phyloP scores from a whole-genome alignment of 2,797 vertebrate species.

The Synanceia verrucosa region DNA sequence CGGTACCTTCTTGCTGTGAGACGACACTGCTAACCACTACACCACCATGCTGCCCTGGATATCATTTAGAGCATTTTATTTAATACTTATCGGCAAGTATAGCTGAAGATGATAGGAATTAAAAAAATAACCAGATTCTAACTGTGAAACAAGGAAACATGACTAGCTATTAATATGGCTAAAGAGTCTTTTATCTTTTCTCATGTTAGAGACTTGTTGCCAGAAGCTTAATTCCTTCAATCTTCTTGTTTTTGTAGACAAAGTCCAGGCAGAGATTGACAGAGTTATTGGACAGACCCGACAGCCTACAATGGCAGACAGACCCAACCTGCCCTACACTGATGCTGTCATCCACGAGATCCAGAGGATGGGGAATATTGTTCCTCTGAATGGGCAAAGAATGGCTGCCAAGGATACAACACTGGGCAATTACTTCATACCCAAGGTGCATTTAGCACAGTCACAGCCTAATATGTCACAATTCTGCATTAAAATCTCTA shows the following conservation, averaged over 20 bases:
- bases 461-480: no score
- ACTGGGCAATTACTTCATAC: constrained; percentile 75
- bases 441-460: constrained; percentile 75
- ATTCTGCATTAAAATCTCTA: no score
- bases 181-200: no score
- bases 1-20: no score
- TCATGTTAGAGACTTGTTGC: no score
- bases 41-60: neutral
- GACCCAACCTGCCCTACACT: constrained; percentile 82
- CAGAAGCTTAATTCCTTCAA: neutral
- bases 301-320: constrained; percentile 69
- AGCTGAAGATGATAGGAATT: neutral
- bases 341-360: constrained; percentile 84
- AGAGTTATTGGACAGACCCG: constrained; percentile 69
- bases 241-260: constrained; percentile 63
- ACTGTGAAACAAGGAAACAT: no score
- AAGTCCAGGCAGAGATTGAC: constrained; percentile 85
- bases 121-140: neutral
- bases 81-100: neutral
- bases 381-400: constrained; percentile 73
- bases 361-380: constrained; percentile 79
- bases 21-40: no score
- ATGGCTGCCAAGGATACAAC: constrained; percentile 56
- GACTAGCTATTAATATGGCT: no score
- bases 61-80: neutral